These are phyloP conservation scores for Rhizoglyphus robini DNA, from an alignment of 1,140 invertebrate genomes.

Conservation along the genomic window DNA sequence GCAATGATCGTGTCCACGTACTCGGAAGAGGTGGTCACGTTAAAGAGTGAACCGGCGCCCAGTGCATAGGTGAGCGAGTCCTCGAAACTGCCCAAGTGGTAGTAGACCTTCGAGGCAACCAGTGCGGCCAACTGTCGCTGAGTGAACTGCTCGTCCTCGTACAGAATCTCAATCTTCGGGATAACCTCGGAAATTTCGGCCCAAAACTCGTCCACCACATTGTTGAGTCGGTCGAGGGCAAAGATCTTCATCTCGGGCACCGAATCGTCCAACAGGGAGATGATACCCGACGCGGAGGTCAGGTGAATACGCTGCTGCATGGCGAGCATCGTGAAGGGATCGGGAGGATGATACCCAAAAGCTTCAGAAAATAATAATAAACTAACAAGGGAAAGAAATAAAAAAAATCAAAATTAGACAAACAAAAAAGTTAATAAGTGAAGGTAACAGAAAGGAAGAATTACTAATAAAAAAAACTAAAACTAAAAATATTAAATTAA, in stretches of 20 bases:
- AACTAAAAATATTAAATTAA: too few species aligned
- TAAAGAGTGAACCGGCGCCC: slow-evolving; percentile 79
- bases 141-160: slow-evolving; percentile 73
- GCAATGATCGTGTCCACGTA: slow-evolving; percentile 94
- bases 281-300: slow-evolving; percentile 63
- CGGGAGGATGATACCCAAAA: too few species aligned
- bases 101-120: slow-evolving; percentile 96
- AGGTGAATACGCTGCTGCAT: slow-evolving; percentile 20
- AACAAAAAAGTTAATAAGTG: too few species aligned
- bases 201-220: slow-evolving; percentile 95
- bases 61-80: slow-evolving; percentile 87
- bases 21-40: slow-evolving; percentile 79
- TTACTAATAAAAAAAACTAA: too few species aligned
- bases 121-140: slow-evolving; percentile 84
- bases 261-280: slow-evolving; percentile 85
- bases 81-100: slow-evolving; percentile 89
- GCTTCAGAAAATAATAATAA: too few species aligned
- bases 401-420: too few species aligned
- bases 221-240: slow-evolving; percentile 73
- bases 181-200: slow-evolving; percentile 95
- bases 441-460: too few species aligned
- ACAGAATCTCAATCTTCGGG: slow-evolving; percentile 90
- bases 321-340: background rate
- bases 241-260: slow-evolving; percentile 83
- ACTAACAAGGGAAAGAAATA: too few species aligned